Evolutionary conservation across 1,140 invertebrate species (phyloP).

Genomic region (Drosophila ficusphila): DNA sequence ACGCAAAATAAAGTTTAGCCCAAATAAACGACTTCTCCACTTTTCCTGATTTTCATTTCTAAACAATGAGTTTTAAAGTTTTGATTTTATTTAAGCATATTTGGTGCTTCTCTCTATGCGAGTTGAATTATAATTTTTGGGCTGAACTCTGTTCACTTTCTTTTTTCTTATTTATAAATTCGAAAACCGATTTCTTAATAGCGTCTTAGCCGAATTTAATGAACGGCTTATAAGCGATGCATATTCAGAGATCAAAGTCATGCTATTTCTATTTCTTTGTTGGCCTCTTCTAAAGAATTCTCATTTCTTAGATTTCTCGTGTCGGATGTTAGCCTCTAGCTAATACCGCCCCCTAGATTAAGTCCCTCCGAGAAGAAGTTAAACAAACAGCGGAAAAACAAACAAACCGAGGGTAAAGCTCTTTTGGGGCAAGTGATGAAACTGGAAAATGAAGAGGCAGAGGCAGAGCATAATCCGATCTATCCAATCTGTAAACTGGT

Average conservation of each 20-base stretch:
- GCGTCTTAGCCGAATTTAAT: constrained; percentile 11
- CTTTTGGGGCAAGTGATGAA: constrained; percentile 18
- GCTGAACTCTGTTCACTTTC: constrained; percentile 8
- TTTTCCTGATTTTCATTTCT: constrained; percentile 4
- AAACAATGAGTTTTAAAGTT: constrained; percentile 14
- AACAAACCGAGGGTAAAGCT: constrained; percentile 33
- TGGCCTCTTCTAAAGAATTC: not conserved
- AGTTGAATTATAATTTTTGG: constrained; percentile 16
- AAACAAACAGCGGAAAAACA: constrained; percentile 31
- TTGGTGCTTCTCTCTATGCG: not conserved
- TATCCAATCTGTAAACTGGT: constrained; percentile 20
- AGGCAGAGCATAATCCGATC: constrained; percentile 7
- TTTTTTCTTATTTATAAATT: constrained; percentile 14
- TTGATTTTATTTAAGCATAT: not conserved
- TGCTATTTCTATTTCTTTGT: constrained; percentile 20
- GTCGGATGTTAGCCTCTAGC: constrained; percentile 18
- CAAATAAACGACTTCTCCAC: constrained; percentile 1
- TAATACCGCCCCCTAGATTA: constrained; percentile 26
- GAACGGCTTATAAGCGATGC: constrained; percentile 3
- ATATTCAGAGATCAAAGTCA: constrained; percentile 30
- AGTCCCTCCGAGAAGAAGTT: constrained; percentile 21
- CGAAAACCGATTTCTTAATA: constrained; percentile 4
- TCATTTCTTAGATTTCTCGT: not conserved
- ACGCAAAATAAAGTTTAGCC: constrained; percentile 42
- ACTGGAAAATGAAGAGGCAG: not conserved